Evolutionary conservation across 2,113 vertebrate genomes (phyloP), one percentile per base, ranked within the genome.

Genomic region (Bagarius yarrelli): DNA sequence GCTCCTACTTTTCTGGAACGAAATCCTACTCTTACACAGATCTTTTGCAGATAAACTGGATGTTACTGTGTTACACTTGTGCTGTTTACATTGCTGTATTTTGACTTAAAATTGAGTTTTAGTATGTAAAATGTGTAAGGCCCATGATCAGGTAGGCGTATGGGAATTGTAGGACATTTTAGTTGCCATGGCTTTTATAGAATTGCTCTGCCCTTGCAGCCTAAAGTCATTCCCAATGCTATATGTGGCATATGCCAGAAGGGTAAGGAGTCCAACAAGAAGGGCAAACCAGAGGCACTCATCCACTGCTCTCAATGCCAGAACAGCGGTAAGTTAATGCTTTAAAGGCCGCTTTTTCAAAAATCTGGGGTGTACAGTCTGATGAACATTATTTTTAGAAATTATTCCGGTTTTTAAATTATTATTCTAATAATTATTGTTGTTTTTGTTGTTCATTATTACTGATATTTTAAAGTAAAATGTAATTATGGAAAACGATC

Each of bases 241-340:
- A 94, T 99, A 92, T 99, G 98, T 98, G 98, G 98, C 91, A 98
- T 99, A 95, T 99, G 98, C 95, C 96, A 98, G 96, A 98, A 96
- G 97, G 97, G 98, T 96, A 98, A 97, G 95, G 97, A 99, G 92
- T 94, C 95, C 93, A 97, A 96, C 96, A 97, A 92, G 96, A 97
- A 93, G 93, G 96, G 96, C 91, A 97, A 94, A 86, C 92, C 97
- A 83, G 98, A 99, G 90, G 92, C 94, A 80, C 98, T 99, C 89
- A 97, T 99, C 93, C 96, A 98, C 94, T 99, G 98, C 96, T 99
- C 96, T 92, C 97, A 99, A 88, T 99, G 98, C 93, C 95, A 95
- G 57, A 98, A 97, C 90, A 99, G 97, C 34, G 98, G 98, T 99
- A 90, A 98, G 98, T 98, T 91, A 64, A 27, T 50, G n/a, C 50